Conservation (phyloP, 2,113 vertebrate genomes). For the Holacanthus passer region DNA sequence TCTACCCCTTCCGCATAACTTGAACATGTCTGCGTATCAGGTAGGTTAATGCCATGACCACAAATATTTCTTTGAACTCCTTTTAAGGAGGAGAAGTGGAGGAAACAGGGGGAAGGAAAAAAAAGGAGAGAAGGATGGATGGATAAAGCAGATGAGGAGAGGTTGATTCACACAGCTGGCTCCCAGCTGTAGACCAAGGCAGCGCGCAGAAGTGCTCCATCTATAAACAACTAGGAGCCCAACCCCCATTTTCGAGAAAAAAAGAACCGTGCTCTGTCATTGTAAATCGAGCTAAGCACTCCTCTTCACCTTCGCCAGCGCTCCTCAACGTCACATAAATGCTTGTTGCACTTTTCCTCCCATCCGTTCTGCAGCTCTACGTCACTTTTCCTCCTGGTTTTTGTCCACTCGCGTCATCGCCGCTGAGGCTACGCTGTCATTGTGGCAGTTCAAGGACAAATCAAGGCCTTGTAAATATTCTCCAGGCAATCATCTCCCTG, state of each 20-base stretch:
- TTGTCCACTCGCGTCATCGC: neutral
- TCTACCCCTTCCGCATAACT: constrained; percentile 18
- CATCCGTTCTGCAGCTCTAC: neutral
- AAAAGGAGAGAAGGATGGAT: constrained; percentile 62
- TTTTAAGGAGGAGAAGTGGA: constrained; percentile 56
- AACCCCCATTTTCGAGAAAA: constrained; percentile 63
- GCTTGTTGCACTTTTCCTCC: constrained; percentile 25
- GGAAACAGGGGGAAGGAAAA: constrained; percentile 54
- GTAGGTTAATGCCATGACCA: constrained; percentile 71
- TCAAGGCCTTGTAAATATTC: constrained; percentile 30
- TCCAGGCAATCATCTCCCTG: constrained; percentile 22
- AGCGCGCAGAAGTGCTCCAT: constrained; percentile 57
- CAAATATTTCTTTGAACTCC: constrained; percentile 82
- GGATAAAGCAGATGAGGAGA: constrained; percentile 80
- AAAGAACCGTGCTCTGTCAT: constrained; percentile 50
- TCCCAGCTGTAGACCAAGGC: constrained; percentile 84
- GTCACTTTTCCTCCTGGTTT: neutral
- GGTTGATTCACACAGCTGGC: constrained; percentile 88
- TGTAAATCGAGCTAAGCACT: constrained; percentile 54
- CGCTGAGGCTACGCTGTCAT: neutral
- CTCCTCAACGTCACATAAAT: constrained; percentile 36
- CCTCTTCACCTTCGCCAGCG: constrained; percentile 45
- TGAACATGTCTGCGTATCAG: constrained; percentile 48
- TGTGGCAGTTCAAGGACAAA: constrained; percentile 19
- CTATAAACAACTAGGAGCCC: constrained; percentile 77